Percentiles rank a stretch among this genome's conserved stretches.
Evolutionary conservation across 2,113 vertebrate genomes (phyloP).

Genomic region (Sitta europaea): DNA sequence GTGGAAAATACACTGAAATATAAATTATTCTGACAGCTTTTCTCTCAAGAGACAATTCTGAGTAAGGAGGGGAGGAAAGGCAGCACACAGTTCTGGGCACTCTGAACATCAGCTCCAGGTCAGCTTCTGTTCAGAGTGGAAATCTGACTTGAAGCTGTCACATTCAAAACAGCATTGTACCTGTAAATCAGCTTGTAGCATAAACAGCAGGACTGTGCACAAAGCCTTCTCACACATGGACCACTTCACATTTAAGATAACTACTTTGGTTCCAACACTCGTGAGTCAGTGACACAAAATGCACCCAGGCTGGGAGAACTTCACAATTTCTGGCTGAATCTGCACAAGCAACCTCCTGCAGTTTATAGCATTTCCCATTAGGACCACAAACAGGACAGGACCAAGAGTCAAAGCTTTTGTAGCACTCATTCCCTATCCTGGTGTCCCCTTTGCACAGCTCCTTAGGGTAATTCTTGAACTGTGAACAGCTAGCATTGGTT

Average conservation of each 20-base stretch:
- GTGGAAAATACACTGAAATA: not conserved
- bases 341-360: not conserved
- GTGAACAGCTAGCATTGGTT: not conserved
- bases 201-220: not conserved
- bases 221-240: not conserved
- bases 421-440: not conserved
- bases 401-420: not conserved
- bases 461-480: not conserved
- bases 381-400: not conserved
- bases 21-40: not conserved
- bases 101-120: not conserved
- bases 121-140: not conserved
- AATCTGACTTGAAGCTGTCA: not conserved
- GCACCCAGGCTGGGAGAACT: not conserved
- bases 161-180: accelerated
- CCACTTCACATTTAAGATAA: not conserved
- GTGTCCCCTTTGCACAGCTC: not conserved
- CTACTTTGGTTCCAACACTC: not conserved
- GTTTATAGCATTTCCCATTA: not conserved
- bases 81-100: not conserved
- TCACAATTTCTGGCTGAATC: not conserved
- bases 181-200: not conserved
- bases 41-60: not conserved
- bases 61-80: not conserved
- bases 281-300: not conserved